Base-by-base conservation (phyloP, 2,113 vertebrate genomes). In the Tichodroma muraria region DNA sequence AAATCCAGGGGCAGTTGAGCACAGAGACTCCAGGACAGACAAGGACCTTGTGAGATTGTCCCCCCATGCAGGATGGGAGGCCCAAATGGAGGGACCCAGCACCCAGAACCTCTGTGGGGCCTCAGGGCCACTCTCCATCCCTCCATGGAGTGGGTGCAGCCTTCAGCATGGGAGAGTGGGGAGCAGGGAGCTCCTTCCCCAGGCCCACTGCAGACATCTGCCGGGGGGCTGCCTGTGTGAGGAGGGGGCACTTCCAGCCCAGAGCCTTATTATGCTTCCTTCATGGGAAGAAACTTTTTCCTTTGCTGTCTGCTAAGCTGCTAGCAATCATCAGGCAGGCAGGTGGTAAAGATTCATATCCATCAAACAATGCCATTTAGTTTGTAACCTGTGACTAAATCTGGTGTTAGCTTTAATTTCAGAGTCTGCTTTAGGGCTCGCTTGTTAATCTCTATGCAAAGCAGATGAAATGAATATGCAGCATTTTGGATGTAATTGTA, bases 401-500 rank as follows among this genome's bases (percentile, higher is more conserved):
- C 98, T 98, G 98, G 98, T 98, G 98, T 98, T 98, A 98, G 98
- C 98, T 98, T 98, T 98, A 98, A 98, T 98, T 98, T 98, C 97
- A 97, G 98, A 98, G 98, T 97, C 98, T 98, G 98, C 97, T 97
- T 97, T 96, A 97, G 98, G 97, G 97, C 96, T 96, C 98, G 98
- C 98, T 98, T 98, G 99, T 98, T 98, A 98, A 99, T 99, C 99
- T 99, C 98, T 98, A 99, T 98, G 99, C 99, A 98, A 98, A 99
- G 98, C 97, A 98, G 98, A 97, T 97, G 97, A 97, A 98, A 99
- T 99, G 99, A 99, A 99, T 99, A 99, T 99, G 99, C 99, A 99
- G 98, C 98, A 98, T 98, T 98, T 98, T 98, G 98, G 98, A 98
- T 98, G 99, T 99, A 99, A 99, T 99, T 99, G 99, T 99, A 98